phyloP scores from a whole-genome alignment of 2,113 vertebrate genomes.

The Notechis scutatus region DNA sequence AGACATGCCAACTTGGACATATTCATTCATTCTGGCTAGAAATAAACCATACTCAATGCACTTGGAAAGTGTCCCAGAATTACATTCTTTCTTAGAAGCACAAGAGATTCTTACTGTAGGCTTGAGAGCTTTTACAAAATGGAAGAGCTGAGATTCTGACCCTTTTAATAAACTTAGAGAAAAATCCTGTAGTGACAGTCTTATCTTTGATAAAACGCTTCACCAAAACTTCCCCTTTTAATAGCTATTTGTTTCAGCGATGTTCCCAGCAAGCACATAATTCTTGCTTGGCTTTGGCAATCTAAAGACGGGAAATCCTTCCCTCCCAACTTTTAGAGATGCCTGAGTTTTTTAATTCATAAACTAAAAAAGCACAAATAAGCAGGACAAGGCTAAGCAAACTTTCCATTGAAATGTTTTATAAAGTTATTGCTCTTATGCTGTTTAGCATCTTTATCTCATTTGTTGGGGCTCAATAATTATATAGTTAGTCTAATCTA shows the following conservation, averaged over 20 bases:
- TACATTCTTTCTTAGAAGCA: background rate
- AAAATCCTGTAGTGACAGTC: background rate
- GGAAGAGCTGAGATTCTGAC: background rate
- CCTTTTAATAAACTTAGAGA: background rate
- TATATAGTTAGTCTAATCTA: background rate
- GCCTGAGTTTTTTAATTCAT: background rate
- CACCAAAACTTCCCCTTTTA: background rate
- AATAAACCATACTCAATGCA: background rate
- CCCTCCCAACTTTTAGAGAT: background rate
- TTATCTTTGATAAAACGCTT: background rate
- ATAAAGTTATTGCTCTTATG: background rate
- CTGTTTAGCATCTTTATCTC: background rate
- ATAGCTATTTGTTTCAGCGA: background rate
- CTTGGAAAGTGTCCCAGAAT: background rate
- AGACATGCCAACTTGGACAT: background rate
- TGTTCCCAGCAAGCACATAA: background rate
- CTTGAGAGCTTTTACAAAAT: background rate
- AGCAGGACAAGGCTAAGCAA: background rate
- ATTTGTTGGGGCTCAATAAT: background rate
- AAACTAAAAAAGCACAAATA: background rate
- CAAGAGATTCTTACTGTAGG: background rate
- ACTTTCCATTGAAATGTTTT: background rate
- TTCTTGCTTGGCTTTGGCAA: background rate
- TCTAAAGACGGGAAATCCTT: background rate
- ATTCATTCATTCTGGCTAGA: background rate